These are phyloP conservation scores for Drosophila quinaria DNA, from an alignment of 2,888 invertebrate species.

Conservation along the genomic window DNA sequence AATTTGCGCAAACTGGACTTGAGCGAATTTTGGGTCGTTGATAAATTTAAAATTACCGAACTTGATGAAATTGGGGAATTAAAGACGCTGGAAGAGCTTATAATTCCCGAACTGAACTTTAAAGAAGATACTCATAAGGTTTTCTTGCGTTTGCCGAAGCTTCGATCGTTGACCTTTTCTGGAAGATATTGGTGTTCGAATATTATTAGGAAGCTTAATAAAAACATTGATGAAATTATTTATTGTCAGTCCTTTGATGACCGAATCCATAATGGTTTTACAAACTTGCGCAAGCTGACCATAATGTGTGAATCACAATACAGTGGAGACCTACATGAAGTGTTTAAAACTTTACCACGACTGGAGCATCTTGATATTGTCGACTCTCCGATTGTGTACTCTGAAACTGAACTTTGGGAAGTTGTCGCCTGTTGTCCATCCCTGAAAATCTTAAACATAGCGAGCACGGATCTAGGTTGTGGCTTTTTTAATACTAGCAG, in stretches of 20 bases:
- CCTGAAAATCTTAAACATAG: background rate
- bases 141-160: conserved; percentile 9
- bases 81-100: conserved; percentile 24
- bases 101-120: background rate
- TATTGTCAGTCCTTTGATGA: conserved; percentile 20
- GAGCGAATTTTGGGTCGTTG: background rate
- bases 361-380: background rate
- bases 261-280: background rate
- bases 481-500: background rate
- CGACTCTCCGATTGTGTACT: background rate
- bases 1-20: conserved; percentile 35
- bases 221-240: conserved; percentile 1
- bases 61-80: background rate
- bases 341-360: background rate
- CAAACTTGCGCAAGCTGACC: conserved; percentile 16
- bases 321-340: background rate
- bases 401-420: background rate
- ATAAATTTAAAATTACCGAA: rapidly evolving
- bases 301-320: conserved; percentile 18
- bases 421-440: background rate
- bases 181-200: too few relatives aligned
- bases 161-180: conserved; percentile 4
- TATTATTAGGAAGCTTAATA: conserved; percentile 1
- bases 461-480: background rate
- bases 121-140: background rate